These are phyloP conservation scores for Chymomyza amoena DNA, from an alignment of 2,888 invertebrate species.

Conservation along the genomic window DNA sequence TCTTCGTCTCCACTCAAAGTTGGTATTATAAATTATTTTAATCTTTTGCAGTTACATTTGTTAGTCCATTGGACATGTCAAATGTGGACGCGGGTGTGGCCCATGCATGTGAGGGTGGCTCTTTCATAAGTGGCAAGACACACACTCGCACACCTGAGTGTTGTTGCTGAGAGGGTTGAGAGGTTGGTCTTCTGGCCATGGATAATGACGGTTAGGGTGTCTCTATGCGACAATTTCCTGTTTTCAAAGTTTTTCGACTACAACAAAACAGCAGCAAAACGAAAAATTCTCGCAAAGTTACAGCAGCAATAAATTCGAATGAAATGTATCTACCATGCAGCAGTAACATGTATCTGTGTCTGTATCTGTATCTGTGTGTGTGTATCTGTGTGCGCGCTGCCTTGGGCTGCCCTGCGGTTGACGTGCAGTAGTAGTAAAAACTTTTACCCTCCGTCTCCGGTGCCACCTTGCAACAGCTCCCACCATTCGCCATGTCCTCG, in stretches of 20 bases:
- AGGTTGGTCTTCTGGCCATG: neutral
- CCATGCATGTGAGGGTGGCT: neutral
- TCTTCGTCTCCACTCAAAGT: no score
- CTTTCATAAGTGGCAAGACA: neutral
- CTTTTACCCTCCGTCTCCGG: constrained; percentile 17
- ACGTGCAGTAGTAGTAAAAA: constrained; percentile 52
- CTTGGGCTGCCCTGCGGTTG: constrained; percentile 47
- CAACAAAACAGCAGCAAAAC: constrained; percentile 24
- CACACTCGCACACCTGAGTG: neutral
- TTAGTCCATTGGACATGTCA: neutral
- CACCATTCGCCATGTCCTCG: neutral
- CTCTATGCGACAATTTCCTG: constrained; percentile 70
- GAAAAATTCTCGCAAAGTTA: constrained; percentile 60
- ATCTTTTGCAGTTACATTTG: neutral
- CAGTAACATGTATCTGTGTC: neutral
- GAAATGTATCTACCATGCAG: constrained; percentile 63
- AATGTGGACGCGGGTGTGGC: neutral
- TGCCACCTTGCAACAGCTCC: neutral
- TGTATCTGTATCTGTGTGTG: neutral
- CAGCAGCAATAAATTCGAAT: constrained; percentile 76
- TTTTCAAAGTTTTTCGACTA: constrained; percentile 55
- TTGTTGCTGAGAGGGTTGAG: neutral
- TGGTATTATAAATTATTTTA: neutral
- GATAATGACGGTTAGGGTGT: constrained; percentile 32
- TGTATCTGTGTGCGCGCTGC: neutral